Percentiles rank a stretch among this genome's conserved stretches.
These are phyloP conservation scores for Parnassius mnemosyne DNA, from an alignment of 2,888 invertebrate genomes.

Conservation along the genomic window DNA sequence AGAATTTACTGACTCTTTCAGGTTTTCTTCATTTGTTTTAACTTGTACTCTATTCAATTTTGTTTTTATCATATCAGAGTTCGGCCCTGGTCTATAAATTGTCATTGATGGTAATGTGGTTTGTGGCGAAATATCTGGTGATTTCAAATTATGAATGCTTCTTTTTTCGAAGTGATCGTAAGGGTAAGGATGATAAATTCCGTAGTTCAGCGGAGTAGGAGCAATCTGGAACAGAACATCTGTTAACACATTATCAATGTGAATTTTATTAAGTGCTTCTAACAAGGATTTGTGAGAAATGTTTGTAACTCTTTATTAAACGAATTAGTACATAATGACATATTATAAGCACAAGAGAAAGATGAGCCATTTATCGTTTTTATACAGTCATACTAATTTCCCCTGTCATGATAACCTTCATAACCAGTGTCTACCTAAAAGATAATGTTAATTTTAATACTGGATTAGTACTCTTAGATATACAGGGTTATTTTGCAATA, in stretches of 20 bases:
- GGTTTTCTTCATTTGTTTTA: slow-evolving; percentile 37
- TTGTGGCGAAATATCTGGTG: slow-evolving; percentile 56
- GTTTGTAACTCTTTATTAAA: slow-evolving; percentile 12
- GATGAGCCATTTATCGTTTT: slow-evolving; percentile 36
- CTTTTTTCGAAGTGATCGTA: slow-evolving; percentile 72
- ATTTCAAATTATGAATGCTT: slow-evolving; percentile 58
- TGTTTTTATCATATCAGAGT: slow-evolving; percentile 30
- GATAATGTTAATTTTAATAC: slow-evolving; percentile 46
- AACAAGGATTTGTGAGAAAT: slow-evolving; percentile 37
- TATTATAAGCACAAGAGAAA: slow-evolving; percentile 22
- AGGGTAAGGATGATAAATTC: slow-evolving; percentile 83
- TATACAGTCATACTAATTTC: slow-evolving; percentile 60
- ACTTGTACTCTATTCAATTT: slow-evolving; percentile 56
- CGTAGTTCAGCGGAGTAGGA: slow-evolving; percentile 87
- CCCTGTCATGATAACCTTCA: slow-evolving; percentile 70
- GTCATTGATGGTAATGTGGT: slow-evolving; percentile 48
- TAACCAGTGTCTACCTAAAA: slow-evolving; percentile 71
- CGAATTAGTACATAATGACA: too few species aligned
- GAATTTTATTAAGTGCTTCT: slow-evolving; percentile 51
- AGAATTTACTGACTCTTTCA: slow-evolving; percentile 37
- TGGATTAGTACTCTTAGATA: slow-evolving; percentile 35
- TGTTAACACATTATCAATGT: slow-evolving; percentile 69
- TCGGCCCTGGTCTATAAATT: slow-evolving; percentile 41
- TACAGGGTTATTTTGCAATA: too few species aligned
- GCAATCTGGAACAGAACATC: slow-evolving; percentile 83